Base-by-base conservation (phyloP, 1,140 invertebrate species). In the Drosophila melanogaster region DNA sequence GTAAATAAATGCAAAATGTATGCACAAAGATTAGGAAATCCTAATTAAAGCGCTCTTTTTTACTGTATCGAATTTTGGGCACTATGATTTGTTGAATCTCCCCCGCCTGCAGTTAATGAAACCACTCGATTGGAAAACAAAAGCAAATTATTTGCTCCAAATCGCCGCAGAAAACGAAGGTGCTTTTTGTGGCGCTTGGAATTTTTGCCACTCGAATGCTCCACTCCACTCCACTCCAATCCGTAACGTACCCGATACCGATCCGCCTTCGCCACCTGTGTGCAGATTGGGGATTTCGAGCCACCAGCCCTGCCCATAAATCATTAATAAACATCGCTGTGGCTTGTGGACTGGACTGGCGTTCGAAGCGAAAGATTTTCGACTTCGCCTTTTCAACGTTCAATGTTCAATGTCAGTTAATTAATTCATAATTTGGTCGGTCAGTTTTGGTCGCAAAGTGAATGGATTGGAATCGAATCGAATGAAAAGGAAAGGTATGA, bases 71-170 rank as follows among this genome's bases (percentile, higher is more conserved):
- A 11, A 33, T 33, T 35, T 40, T 65, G 57, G 57, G 61, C 44
- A 66, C 26, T 54, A 40, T 26, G 4, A 53, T 69, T 40, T 41
- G 12, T 26, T 43, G 38, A 14, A 26, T 14, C 11, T 12, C 24
- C 8, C 1, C 55, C 8, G 57, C 35, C 35, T 54, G 33, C 37
- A 14, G 37, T 61, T 57, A 85, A 62, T 80, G 64, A 72, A 83
- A 76, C 56, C 80, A 49, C 41, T 81, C 72, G 59, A 62, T 85
- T 86, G 80, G 80, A 84, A 85, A 81, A 84, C 81, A 86, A 84
- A 65, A 67, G 73, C 65, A 72, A 81, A 84, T 86, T 86, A 85
- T 76, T 72, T 84, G 81, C 77, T 85, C 81, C 72, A 84, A 77
- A 84, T 84, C 60, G 65, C 77, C 46, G 44, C 38, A 51, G 58